Evolutionary conservation across 2,113 vertebrate species (phyloP).

Genomic region (Calidris pygmaea): DNA sequence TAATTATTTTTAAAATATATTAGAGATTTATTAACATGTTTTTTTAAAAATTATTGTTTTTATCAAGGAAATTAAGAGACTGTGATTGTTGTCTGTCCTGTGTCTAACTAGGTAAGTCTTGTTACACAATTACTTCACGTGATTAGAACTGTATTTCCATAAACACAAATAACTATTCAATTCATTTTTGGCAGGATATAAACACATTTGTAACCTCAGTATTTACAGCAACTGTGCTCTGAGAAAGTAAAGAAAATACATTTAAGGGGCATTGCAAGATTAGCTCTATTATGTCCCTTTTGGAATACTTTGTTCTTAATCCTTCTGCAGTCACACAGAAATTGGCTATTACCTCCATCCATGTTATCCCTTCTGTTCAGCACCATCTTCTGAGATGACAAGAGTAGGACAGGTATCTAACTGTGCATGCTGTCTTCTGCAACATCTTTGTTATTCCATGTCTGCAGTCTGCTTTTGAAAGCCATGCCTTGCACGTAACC

Average conservation of each 20-base stretch:
- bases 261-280: neutral
- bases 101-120: neutral
- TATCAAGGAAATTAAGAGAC: neutral
- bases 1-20: neutral
- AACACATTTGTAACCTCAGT: neutral
- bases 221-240: neutral
- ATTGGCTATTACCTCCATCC: neutral
- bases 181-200: neutral
- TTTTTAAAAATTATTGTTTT: neutral
- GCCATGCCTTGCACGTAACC: neutral
- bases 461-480: neutral
- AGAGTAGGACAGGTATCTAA: neutral
- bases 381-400: neutral
- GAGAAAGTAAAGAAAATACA: neutral
- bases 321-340: neutral
- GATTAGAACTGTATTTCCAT: neutral
- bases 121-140: neutral
- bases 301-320: neutral
- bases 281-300: neutral
- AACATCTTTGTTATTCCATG: neutral
- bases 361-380: rapidly evolving
- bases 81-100: neutral
- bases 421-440: neutral
- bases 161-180: neutral
- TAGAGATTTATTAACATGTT: neutral